Evolutionary conservation across 1,140 invertebrate species (phyloP).

Genomic region (Aculops lycopersici): DNA sequence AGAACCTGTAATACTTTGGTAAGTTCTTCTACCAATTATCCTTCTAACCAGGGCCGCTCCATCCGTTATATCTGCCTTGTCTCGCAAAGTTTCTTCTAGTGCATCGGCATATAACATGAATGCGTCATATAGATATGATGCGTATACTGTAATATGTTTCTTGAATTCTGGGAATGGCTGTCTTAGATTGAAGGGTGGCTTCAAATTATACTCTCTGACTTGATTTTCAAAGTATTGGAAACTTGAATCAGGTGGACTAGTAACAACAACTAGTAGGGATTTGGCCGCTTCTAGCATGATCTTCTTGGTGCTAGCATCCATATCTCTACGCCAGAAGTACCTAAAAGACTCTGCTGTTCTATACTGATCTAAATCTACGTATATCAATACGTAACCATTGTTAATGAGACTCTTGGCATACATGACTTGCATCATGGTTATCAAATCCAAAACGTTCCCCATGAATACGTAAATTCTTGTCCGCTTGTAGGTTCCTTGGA

Average conservation of each 20-base stretch:
- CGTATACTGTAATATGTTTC: constrained; percentile 48
- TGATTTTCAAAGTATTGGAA: constrained; percentile 33
- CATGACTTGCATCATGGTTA: constrained; percentile 65
- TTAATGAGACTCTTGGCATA: constrained; percentile 48
- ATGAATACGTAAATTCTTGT: constrained; percentile 81
- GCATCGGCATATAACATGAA: constrained; percentile 62
- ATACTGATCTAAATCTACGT: constrained; percentile 53
- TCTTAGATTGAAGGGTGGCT: constrained; percentile 36
- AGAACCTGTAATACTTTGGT: constrained; percentile 43
- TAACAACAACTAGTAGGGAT: constrained; percentile 48
- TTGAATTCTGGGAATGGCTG: constrained; percentile 16
- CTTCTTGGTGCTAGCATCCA: constrained; percentile 5
- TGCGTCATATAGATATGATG: constrained; percentile 80
- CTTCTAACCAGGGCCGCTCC: constrained; percentile 17
- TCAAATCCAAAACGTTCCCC: constrained; percentile 37
- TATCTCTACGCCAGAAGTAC: constrained; percentile 39
- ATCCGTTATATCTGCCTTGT: constrained; percentile 13
- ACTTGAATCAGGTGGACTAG: constrained; percentile 32
- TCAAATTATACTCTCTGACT: constrained; percentile 37
- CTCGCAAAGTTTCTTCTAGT: constrained; percentile 31
- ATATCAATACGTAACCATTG: constrained; percentile 73
- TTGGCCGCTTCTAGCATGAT: constrained; percentile 20
- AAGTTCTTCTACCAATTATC: constrained; percentile 11
- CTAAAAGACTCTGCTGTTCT: constrained; percentile 33
- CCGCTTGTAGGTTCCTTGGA: constrained; percentile 51